Evolutionary conservation across 2,797 vertebrate species (phyloP).

Genomic region (Microctenopoma lineatum): DNA sequence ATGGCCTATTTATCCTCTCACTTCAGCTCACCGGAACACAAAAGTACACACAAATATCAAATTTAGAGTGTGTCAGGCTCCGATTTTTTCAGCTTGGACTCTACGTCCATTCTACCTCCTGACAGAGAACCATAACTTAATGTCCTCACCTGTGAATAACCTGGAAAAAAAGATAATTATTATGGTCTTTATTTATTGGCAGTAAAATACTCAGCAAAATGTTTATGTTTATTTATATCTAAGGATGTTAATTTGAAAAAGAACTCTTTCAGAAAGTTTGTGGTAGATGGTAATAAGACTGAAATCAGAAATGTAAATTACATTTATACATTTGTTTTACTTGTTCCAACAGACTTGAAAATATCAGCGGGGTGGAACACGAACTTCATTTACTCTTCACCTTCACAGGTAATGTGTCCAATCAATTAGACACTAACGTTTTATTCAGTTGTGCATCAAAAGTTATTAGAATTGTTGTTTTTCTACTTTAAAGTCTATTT

Average conservation of each 20-base stretch:
- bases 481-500: not conserved
- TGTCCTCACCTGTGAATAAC: too few relatives aligned
- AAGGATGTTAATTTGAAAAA: not conserved
- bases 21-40: too few relatives aligned
- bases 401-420: constrained; percentile 59
- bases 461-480: too few relatives aligned
- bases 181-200: too few relatives aligned
- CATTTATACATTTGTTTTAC: constrained; percentile 2
- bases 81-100: too few relatives aligned
- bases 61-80: too few relatives aligned
- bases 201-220: not conserved
- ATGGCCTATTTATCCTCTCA: too few relatives aligned
- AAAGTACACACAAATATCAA: too few relatives aligned
- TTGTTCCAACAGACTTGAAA: constrained; percentile 67
- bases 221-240: not conserved
- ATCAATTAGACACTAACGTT: not conserved
- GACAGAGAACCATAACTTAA: too few relatives aligned
- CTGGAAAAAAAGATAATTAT: too few relatives aligned
- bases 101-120: too few relatives aligned
- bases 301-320: not conserved
- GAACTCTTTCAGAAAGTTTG: not conserved
- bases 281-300: not conserved
- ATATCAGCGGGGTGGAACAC: constrained; percentile 79
- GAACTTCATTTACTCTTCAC: constrained; percentile 67
- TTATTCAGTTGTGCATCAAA: too few relatives aligned